phyloP scores from a whole-genome alignment of 2,888 invertebrate species.

The Tenthredo distinguenda region DNA sequence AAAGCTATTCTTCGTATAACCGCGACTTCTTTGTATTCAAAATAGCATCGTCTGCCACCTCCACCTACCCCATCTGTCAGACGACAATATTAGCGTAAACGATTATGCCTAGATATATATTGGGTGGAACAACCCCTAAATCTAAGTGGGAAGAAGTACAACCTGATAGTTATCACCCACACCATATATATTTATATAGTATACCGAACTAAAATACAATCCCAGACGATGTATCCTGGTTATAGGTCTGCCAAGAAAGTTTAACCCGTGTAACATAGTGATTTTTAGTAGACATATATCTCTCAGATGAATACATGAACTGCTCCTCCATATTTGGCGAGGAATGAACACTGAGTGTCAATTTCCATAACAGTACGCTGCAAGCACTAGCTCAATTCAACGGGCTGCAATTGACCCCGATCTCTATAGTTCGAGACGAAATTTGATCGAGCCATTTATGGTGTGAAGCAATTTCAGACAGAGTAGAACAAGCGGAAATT shows the following conservation, averaged over 20 bases:
- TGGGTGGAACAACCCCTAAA: background rate
- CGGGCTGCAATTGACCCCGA: background rate
- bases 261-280: background rate
- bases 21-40: background rate
- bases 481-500: background rate
- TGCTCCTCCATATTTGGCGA: background rate
- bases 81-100: background rate
- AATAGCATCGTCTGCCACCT: background rate
- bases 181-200: background rate
- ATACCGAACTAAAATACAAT: background rate
- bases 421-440: background rate
- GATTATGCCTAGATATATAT: background rate
- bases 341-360: background rate
- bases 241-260: background rate
- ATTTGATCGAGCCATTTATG: background rate
- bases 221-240: background rate
- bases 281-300: background rate
- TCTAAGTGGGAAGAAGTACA: background rate
- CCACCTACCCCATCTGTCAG: background rate
- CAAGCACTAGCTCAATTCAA: background rate
- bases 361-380: background rate
- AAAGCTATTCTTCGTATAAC: background rate
- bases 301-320: conserved; percentile 2
- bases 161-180: background rate
- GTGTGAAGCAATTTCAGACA: background rate